Conservation (phyloP, 2,797 vertebrate species). For the Yasuhikotakia modesta region DNA sequence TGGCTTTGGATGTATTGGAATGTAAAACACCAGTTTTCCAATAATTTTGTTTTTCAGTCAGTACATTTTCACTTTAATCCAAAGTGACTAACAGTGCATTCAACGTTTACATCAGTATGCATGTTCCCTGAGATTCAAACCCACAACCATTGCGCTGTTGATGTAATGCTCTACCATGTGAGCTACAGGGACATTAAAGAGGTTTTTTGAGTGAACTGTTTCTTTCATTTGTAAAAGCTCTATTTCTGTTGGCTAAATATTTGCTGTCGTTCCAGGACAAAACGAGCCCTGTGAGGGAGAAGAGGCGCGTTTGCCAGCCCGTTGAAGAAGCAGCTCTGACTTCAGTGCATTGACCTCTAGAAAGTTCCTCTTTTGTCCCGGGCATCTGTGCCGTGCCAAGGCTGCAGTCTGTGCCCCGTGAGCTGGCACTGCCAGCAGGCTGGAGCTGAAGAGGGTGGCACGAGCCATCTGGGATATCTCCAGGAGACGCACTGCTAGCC, state of each 20-base stretch:
- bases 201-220: not conserved
- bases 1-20: too few relatives aligned
- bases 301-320: conserved; percentile 6
- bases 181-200: too few relatives aligned
- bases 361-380: conserved; percentile 75
- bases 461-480: conserved; percentile 82
- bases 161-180: too few relatives aligned
- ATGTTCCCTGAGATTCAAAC: too few relatives aligned
- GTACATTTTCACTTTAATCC: too few relatives aligned
- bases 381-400: conserved; percentile 71
- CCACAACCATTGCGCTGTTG: too few relatives aligned
- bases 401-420: conserved; percentile 70
- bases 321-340: conserved; percentile 51
- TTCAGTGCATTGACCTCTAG: conserved; percentile 75
- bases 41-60: too few relatives aligned
- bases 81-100: too few relatives aligned
- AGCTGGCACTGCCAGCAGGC: conserved; percentile 70
- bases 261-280: conserved; percentile 7
- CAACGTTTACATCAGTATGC: too few relatives aligned
- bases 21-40: too few relatives aligned
- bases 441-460: conserved; percentile 70
- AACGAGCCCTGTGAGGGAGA: not conserved
- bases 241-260: not conserved
- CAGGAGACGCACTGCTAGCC: conserved; percentile 72
- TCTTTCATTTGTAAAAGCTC: not conserved